Percentiles rank a stretch among this genome's conserved stretches.
Conservation (phyloP, 1,140 invertebrate species). For the Oryzaephilus surinamensis region DNA sequence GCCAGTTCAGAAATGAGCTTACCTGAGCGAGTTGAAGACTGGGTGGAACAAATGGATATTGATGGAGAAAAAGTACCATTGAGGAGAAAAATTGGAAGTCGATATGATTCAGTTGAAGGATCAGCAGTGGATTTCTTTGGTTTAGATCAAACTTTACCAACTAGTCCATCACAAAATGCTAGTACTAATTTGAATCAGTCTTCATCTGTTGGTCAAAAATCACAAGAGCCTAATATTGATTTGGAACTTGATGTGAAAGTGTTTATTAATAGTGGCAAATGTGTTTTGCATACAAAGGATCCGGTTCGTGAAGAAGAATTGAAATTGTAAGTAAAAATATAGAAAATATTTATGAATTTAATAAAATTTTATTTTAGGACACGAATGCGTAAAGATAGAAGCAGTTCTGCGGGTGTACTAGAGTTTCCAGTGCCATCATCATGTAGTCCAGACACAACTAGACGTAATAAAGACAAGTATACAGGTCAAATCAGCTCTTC, state of each 20-base stretch:
- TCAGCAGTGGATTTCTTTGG: too few relatives aligned
- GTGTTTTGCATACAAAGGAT: slow-evolving; percentile 91
- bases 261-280: slow-evolving; percentile 92
- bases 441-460: slow-evolving; percentile 40
- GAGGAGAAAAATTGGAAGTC: slow-evolving; percentile 42
- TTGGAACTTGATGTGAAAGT: slow-evolving; percentile 95
- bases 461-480: slow-evolving; percentile 39
- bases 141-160: background rate
- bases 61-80: slow-evolving; percentile 54
- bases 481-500: slow-evolving; percentile 37
- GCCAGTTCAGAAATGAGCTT: slow-evolving; percentile 57
- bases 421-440: slow-evolving; percentile 44
- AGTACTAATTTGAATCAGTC: slow-evolving; percentile 10
- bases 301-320: slow-evolving; percentile 58
- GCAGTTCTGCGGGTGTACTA: slow-evolving; percentile 58
- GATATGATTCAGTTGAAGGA: slow-evolving; percentile 27
- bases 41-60: slow-evolving; percentile 49
- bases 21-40: slow-evolving; percentile 48
- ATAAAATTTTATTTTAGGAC: slow-evolving; percentile 12
- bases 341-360: too few relatives aligned
- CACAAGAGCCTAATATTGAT: slow-evolving; percentile 88
- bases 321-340: slow-evolving; percentile 46
- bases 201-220: slow-evolving; percentile 36
- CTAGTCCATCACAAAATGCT: background rate
- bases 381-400: slow-evolving; percentile 58